Evolutionary conservation across 2,797 vertebrate genomes (phyloP).

Genomic region (Spheniscus humboldti): DNA sequence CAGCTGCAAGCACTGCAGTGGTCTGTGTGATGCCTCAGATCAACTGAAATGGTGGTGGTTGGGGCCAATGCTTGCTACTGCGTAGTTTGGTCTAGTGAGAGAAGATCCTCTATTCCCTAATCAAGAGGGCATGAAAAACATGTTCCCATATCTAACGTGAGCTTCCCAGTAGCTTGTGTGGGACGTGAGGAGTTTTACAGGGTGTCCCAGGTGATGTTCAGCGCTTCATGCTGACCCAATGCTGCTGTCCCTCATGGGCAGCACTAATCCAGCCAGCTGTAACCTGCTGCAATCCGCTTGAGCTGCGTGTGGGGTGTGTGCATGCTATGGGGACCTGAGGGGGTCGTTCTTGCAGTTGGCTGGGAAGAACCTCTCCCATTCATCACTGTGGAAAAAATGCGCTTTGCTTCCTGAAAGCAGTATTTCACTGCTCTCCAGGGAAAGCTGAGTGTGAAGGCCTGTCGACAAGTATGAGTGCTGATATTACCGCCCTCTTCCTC

Average conservation of each 20-base stretch:
- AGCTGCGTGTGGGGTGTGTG: accelerated
- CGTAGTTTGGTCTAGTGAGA: not conserved
- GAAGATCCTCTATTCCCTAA: not conserved
- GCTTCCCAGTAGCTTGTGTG: not conserved
- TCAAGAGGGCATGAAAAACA: not conserved
- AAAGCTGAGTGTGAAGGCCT: not conserved
- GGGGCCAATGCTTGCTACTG: not conserved
- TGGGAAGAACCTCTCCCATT: not conserved
- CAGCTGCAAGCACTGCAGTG: not conserved
- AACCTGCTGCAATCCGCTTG: not conserved
- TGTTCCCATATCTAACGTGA: not conserved
- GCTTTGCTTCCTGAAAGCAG: not conserved
- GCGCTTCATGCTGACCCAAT: not conserved
- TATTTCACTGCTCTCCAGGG: not conserved
- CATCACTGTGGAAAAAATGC: not conserved
- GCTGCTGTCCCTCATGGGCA: not conserved
- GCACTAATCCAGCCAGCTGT: not conserved
- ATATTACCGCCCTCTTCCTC: not conserved
- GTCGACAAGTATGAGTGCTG: not conserved
- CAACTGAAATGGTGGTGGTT: accelerated
- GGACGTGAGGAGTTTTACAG: accelerated
- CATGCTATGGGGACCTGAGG: accelerated
- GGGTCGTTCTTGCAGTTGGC: not conserved
- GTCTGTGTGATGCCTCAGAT: not conserved
- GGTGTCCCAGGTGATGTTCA: not conserved